Conservation (phyloP, 2,797 vertebrate genomes). For the Syncerus caffer region DNA sequence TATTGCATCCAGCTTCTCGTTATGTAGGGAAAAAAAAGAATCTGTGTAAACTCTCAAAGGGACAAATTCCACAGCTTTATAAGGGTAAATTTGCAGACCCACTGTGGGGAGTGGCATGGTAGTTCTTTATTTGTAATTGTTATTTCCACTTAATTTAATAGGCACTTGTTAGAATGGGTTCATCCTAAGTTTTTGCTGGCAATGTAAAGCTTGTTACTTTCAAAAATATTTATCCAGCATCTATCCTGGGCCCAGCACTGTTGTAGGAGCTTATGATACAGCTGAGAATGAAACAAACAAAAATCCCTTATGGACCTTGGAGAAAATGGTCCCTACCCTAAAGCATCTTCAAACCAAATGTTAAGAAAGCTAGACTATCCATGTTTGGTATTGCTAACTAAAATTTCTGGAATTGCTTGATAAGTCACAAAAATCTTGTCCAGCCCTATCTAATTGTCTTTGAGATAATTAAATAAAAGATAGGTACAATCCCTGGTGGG, state of each 20-base stretch:
- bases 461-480: background rate
- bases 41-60: background rate
- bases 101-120: background rate
- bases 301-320: background rate
- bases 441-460: background rate
- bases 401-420: background rate
- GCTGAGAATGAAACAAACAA: background rate
- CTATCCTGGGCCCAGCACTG: background rate
- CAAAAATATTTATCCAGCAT: background rate
- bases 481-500: background rate
- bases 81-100: background rate
- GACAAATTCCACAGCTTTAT: background rate
- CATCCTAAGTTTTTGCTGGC: background rate
- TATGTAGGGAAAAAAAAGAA: background rate
- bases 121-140: background rate
- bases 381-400: background rate
- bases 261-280: background rate
- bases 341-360: background rate
- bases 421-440: background rate
- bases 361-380: background rate
- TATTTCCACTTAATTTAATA: background rate
- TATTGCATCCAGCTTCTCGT: background rate
- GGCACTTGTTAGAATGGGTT: background rate
- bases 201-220: background rate
- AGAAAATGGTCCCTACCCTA: background rate